Evolutionary conservation across 1,140 invertebrate species (phyloP).

Genomic region (Drosophila aff.): DNA sequence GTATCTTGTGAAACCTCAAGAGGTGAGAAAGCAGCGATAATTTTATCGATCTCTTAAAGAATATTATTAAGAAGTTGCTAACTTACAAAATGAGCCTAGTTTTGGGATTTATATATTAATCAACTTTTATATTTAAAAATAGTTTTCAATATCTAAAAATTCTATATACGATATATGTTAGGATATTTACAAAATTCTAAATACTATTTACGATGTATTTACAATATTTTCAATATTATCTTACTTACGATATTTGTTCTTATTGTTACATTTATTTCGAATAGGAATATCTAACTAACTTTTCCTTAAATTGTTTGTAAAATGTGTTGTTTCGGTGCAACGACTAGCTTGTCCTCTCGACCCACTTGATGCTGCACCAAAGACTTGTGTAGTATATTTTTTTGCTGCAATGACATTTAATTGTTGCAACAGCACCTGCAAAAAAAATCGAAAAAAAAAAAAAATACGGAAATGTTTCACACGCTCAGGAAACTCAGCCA

Average conservation of each 20-base stretch:
- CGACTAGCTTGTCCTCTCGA: neutral
- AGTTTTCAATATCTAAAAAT: no score
- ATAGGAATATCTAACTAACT: neutral
- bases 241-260: no score
- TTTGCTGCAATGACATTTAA: conserved; percentile 45
- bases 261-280: neutral
- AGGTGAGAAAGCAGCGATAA: neutral
- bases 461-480: conserved; percentile 13
- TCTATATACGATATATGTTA: no score
- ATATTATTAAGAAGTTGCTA: neutral
- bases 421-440: conserved; percentile 28
- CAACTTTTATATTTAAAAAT: no score
- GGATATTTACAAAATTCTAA: no score
- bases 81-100: neutral
- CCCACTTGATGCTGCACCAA: neutral
- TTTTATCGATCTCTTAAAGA: neutral
- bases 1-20: neutral
- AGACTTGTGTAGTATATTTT: neutral
- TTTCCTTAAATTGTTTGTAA: no score
- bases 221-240: no score
- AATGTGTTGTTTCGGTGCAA: neutral
- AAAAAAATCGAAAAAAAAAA: neutral
- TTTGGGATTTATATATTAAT: neutral
- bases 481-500: conserved; percentile 23
- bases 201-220: no score